phyloP scores from a whole-genome alignment of 1,140 invertebrate genomes.

The Heliothis virescens region DNA sequence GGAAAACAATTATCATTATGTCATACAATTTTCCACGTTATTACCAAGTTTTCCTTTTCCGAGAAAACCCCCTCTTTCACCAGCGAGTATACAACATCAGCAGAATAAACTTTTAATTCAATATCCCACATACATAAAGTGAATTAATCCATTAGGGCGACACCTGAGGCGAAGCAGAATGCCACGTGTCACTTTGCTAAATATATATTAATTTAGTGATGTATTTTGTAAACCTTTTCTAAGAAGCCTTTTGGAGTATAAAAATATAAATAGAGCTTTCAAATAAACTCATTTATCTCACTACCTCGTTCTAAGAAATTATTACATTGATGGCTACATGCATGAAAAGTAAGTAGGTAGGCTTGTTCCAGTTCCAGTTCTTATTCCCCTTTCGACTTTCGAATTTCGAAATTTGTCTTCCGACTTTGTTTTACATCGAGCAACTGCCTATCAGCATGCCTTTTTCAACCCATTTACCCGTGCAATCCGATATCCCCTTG shows the following conservation, averaged over 20 bases:
- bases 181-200: not conserved
- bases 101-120: constrained; percentile 17
- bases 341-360: too few relatives aligned
- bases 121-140: constrained; percentile 4
- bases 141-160: constrained; percentile 32
- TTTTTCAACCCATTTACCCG: too few relatives aligned
- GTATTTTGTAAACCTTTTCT: not conserved
- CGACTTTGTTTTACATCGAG: too few relatives aligned
- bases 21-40: too few relatives aligned
- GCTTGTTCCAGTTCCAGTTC: too few relatives aligned
- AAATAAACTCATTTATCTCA: not conserved
- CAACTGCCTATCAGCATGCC: too few relatives aligned
- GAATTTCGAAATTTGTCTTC: too few relatives aligned
- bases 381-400: too few relatives aligned
- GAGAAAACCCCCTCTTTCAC: not conserved
- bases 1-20: not conserved
- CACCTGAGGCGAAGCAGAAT: constrained; percentile 16
- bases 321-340: too few relatives aligned
- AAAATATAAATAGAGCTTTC: not conserved
- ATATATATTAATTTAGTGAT: constrained; percentile 17
- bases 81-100: not conserved
- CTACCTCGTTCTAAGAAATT: too few relatives aligned
- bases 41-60: too few relatives aligned
- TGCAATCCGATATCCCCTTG: too few relatives aligned
- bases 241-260: not conserved